These are phyloP conservation scores for Naja naja DNA, from an alignment of 2,113 vertebrate genomes.

Conservation along the genomic window DNA sequence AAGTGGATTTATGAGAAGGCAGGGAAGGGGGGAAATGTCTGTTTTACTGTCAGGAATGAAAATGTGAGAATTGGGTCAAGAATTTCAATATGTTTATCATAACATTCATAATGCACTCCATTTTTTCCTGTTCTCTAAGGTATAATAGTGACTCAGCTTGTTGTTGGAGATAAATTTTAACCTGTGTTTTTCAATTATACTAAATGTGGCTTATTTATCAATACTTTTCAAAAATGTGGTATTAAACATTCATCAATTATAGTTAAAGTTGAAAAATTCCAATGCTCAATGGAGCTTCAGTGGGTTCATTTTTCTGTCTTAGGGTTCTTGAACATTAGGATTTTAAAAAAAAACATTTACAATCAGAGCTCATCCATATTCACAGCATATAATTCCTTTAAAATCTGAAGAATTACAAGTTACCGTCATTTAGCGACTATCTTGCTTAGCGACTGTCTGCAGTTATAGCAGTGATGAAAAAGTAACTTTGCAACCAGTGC, in stretches of 20 bases:
- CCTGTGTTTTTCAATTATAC: slow-evolving; percentile 14
- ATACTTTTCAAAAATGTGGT: neutral
- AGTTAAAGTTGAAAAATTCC: slow-evolving; percentile 23
- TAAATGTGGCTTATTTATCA: slow-evolving; percentile 11
- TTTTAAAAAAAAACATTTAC: neutral
- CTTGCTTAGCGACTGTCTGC: neutral
- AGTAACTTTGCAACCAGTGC: neutral
- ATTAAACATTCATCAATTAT: slow-evolving; percentile 1
- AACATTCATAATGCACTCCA: neutral
- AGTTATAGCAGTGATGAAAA: neutral
- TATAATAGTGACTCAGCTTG: neutral
- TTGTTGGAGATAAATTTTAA: neutral
- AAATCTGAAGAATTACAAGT: slow-evolving; percentile 39
- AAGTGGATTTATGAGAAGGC: neutral
- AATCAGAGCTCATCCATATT: neutral
- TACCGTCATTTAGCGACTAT: neutral
- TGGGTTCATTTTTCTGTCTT: neutral
- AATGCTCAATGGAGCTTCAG: neutral
- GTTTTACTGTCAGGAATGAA: slow-evolving; percentile 9
- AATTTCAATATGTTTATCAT: neutral
- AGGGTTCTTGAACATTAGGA: neutral
- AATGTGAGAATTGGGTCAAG: neutral
- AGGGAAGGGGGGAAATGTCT: slow-evolving; percentile 16
- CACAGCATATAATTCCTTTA: slow-evolving; percentile 42
- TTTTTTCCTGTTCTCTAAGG: neutral